phyloP scores from a whole-genome alignment of 1,140 invertebrate species.

The Metaphire vulgaris region DNA sequence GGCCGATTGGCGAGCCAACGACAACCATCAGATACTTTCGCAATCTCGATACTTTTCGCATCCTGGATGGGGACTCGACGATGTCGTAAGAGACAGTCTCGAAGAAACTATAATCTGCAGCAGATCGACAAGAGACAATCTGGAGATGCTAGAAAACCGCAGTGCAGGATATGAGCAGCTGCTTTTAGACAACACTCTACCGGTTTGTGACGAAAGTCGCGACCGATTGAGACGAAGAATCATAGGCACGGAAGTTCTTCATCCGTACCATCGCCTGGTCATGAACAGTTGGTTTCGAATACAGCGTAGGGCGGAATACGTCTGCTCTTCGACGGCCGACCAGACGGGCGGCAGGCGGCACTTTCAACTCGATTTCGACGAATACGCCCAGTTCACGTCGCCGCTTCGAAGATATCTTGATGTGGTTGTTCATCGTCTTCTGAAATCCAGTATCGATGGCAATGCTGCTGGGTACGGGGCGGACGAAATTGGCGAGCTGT shows the following conservation, averaged over 20 bases:
- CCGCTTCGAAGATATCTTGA: slow-evolving; percentile 52
- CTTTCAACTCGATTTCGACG: not conserved
- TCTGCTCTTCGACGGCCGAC: slow-evolving; percentile 14
- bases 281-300: slow-evolving; percentile 16
- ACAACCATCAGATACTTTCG: too few relatives aligned
- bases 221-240: not conserved
- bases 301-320: slow-evolving; percentile 20
- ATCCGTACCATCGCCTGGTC: slow-evolving; percentile 11
- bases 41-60: not conserved
- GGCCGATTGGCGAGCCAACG: too few relatives aligned
- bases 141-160: not conserved
- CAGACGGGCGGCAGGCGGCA: not conserved
- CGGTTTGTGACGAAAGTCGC: not conserved
- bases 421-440: slow-evolving; percentile 43
- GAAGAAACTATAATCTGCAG: not conserved
- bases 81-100: not conserved
- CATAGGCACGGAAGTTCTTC: slow-evolving; percentile 4
- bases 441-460: slow-evolving; percentile 31
- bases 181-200: not conserved
- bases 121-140: not conserved
- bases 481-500: slow-evolving; percentile 33
- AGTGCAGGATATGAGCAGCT: not conserved
- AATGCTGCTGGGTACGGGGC: slow-evolving; percentile 26
- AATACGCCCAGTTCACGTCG: slow-evolving; percentile 52
- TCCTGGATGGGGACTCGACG: not conserved